Conservation (phyloP, 2,113 vertebrate species). For the Phyllostomus hastatus region DNA sequence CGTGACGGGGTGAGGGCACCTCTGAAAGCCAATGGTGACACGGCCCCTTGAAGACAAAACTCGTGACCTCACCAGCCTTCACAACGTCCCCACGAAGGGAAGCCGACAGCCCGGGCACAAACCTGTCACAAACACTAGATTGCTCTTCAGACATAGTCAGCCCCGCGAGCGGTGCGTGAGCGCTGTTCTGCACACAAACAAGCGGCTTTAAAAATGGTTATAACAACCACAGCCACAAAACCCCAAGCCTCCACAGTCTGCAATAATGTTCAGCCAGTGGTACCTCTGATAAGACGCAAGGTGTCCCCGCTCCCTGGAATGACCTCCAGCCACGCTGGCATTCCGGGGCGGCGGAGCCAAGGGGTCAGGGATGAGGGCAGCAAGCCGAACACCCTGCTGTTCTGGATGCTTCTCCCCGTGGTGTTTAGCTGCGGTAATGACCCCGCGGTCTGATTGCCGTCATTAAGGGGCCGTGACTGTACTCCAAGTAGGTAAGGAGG, state of each 20-base stretch:
- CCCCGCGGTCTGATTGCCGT: rapidly evolving
- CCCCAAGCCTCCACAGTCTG: not conserved
- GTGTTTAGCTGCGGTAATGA: rapidly evolving
- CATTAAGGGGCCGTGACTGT: not conserved
- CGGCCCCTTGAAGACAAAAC: not conserved
- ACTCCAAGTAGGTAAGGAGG: not conserved
- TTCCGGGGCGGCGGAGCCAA: rapidly evolving
- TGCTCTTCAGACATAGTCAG: not conserved
- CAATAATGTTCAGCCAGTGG: not conserved
- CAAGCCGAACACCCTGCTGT: rapidly evolving
- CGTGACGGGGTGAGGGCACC: not conserved
- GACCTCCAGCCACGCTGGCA: not conserved
- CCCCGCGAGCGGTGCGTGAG: not conserved
- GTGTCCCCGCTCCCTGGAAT: not conserved
- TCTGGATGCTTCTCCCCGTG: rapidly evolving
- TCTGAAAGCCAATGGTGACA: not conserved
- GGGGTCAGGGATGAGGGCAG: rapidly evolving
- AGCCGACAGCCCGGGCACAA: no score
- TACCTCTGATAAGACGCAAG: not conserved
- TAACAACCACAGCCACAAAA: no score
- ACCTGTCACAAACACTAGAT: not conserved
- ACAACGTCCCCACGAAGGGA: not conserved
- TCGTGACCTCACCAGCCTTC: not conserved
- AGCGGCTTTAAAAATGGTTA: not conserved
- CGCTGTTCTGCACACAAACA: not conserved